Conservation (phyloP, 92 coral and sea anemone species). For the Epizoanthus rinbou region DNA sequence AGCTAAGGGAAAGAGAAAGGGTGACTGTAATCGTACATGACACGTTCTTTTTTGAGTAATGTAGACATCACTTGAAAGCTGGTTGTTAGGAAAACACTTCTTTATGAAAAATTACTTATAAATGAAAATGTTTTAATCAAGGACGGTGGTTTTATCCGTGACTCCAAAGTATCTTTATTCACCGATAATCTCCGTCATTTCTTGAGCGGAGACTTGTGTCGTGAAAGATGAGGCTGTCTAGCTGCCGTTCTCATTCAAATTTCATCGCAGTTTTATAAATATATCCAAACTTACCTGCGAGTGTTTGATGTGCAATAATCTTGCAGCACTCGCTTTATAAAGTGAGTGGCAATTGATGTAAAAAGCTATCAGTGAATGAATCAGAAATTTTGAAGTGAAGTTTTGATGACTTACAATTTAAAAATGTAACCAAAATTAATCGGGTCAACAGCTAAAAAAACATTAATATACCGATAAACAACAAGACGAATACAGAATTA, state of each 20-base stretch:
- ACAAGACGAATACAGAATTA: neutral
- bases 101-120: conserved; percentile 19
- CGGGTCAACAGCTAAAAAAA: conserved; percentile 3
- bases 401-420: conserved; percentile 13
- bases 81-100: conserved; percentile 36
- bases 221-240: conserved; percentile 8
- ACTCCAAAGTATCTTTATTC: conserved; percentile 20
- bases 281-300: neutral
- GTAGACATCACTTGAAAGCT: conserved; percentile 3
- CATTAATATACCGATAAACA: conserved; percentile 16
- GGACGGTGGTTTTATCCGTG: conserved; percentile 19
- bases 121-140: conserved; percentile 22
- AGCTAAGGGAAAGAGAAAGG: neutral
- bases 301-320: neutral
- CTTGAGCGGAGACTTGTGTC: neutral
- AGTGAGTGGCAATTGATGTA: neutral
- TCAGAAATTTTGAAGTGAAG: conserved; percentile 11
- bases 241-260: conserved; percentile 14
- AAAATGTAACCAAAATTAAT: conserved; percentile 13
- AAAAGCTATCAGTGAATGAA: conserved; percentile 16
- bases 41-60: neutral
- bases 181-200: conserved; percentile 24
- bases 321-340: conserved; percentile 9
- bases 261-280: neutral
- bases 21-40: neutral